Evolutionary conservation across 2,888 invertebrate genomes (phyloP), one percentile per base, ranked within the genome.

Genomic region (Macrophya annulata): DNA sequence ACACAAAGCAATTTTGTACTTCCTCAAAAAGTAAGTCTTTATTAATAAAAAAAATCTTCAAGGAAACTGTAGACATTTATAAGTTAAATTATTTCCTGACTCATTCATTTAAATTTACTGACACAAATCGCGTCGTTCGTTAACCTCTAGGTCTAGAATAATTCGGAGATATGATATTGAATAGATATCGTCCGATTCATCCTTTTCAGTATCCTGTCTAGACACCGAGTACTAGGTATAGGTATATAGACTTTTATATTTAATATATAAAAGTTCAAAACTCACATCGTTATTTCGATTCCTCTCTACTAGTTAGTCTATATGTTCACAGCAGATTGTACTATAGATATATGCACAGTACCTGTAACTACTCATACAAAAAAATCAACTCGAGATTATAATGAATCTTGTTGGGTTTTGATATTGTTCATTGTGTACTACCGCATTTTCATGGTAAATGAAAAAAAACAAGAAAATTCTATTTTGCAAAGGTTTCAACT

Each of bases 121-220:
- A 51, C n/a, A 51, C 37, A 37, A 6, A 15, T 25, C 6, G 37
- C 6, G 37, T 10, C 10, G 68, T 37, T 68, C 37, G 37, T 1
- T 17, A 17, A 8, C 17, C 12, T 37, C 17, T 68, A 15, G 15
- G 15, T 68, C 8, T 0, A 25, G 17, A 68, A 37, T 37, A 31
- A 31, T 68, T 37, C 1, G 45, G 21, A 12, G 0, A 21, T 43
- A 25, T 21, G 12, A 45, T 74, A 74, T 74, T 12, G 45, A 48
- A 74, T 45, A 25, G 25, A 45, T 74, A 45, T 15, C 17, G 5
- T n/a, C 8, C 6, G 45, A 10, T 31, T 55, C 51, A 37, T 55
- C 37, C 31, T 25, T 77, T 77, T 37, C 10, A 51, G 55, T 51
- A 55, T 77, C 77, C 77, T 51, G 77, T 77, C 77, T 77, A 77